A percentile compares a stretch with the other conserved stretches of the same genome.
Evolutionary conservation across 2,113 vertebrate species (phyloP).

Genomic region (Gavialis gangeticus): DNA sequence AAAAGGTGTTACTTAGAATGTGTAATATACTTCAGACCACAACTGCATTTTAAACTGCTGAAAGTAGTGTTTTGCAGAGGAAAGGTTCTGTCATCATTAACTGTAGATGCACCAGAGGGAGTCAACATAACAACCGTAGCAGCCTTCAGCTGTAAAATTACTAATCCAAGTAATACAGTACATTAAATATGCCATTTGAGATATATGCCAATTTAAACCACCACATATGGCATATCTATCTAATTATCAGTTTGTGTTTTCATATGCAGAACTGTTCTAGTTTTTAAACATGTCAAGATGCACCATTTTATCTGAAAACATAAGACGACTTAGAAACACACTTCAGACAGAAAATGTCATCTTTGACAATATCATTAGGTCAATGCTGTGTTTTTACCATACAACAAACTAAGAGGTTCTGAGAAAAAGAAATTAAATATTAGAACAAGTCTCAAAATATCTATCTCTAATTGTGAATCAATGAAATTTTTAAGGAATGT

Average conservation of each 20-base stretch:
- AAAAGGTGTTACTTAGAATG: neutral
- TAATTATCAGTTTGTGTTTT: conserved; percentile 80
- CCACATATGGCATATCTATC: conserved; percentile 68
- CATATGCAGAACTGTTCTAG: conserved; percentile 64
- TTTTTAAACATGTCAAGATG: conserved; percentile 76
- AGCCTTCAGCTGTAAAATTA: conserved; percentile 68
- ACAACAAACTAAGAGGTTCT: neutral
- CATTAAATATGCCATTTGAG: conserved; percentile 71
- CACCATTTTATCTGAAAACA: conserved; percentile 56
- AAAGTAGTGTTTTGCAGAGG: conserved; percentile 22
- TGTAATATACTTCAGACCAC: neutral
- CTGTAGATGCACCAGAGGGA: conserved; percentile 34
- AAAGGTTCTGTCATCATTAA: conserved; percentile 32
- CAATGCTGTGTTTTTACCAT: neutral
- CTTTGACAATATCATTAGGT: neutral
- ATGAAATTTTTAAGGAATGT: neutral
- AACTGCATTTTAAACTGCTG: conserved; percentile 1
- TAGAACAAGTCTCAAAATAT: neutral
- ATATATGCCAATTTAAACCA: conserved; percentile 72
- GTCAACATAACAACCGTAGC: conserved; percentile 47
- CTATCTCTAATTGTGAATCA: neutral
- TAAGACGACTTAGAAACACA: conserved; percentile 10
- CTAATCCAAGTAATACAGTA: conserved; percentile 59
- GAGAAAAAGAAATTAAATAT: neutral
- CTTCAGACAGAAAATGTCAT: conserved; percentile 34